A percentile compares a stretch with the other conserved stretches of the same genome.
Evolutionary conservation across 2,888 invertebrate genomes (phyloP).

Genomic region (Thumatha senex): DNA sequence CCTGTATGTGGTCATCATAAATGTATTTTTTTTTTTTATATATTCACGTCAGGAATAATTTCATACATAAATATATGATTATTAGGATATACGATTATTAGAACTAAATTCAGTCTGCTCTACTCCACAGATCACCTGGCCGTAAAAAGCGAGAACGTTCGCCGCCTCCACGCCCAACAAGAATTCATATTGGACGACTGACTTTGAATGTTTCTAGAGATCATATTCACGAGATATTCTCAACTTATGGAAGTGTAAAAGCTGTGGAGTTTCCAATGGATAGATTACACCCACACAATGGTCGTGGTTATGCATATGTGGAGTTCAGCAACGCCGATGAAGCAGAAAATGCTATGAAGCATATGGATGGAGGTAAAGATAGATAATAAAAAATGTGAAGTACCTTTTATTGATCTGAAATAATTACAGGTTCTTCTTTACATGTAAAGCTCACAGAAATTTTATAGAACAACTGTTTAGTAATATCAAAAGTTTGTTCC

Average conservation of each 20-base stretch:
- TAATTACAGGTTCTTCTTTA: no score
- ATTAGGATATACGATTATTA: no score
- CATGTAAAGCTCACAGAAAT: no score
- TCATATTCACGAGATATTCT: constrained; percentile 95
- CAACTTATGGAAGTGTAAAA: constrained; percentile 94
- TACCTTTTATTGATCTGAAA: no score
- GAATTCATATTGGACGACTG: constrained; percentile 96
- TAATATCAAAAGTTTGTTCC: no score
- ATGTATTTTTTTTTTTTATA: no score
- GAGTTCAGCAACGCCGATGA: constrained; percentile 97
- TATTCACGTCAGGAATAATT: no score
- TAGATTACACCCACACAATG: constrained; percentile 92
- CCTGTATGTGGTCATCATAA: no score
- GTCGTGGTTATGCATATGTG: constrained; percentile 97
- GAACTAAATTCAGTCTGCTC: no score
- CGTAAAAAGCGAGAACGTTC: constrained; percentile 91
- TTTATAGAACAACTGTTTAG: no score
- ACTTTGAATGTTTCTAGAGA: constrained; percentile 96
- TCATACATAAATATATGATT: no score
- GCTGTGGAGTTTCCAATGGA: constrained; percentile 95
- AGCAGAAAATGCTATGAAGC: constrained; percentile 99
- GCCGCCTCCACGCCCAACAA: constrained; percentile 94
- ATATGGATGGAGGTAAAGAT: constrained; percentile 96
- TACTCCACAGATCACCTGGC: constrained; percentile 83
- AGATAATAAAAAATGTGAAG: not conserved